Evolutionary conservation across 2,888 invertebrate genomes (phyloP), one percentile per base, ranked within the genome.

Genomic region (Aspidiotus destructor): DNA sequence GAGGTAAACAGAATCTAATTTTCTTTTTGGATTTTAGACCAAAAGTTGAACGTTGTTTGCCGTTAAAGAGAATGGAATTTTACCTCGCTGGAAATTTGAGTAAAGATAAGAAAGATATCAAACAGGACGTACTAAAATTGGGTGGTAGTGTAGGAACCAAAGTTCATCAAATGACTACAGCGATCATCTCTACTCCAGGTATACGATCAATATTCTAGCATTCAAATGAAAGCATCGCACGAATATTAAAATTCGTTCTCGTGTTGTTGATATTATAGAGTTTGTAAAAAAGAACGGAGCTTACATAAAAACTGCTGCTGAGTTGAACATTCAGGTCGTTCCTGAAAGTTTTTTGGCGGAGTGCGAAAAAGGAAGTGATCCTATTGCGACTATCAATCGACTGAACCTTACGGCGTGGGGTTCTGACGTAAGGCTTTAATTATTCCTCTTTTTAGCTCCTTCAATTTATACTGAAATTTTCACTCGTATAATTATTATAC

Each of bases 401-500:
- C 85, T 87, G 76, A 86, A 84, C 71, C 85, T 94, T 72, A 87
- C 88, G 41, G 80, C 84, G 65, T 94, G 94, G 94, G 92, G 92
- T 13, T 84, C 86, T 17, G 89, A 92, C 77, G 87, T 87, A 79
- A 82, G 82, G 48, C 1, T 15, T 48, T 44, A 11, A 28, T 42
- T 68, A 52, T 42, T 17, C 52, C 44, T 7, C 7, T 54, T 17
- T 55, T 6, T 68, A 28, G 8, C 61, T 69, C 53, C 11, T 60
- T 60, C 44, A 17, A 15, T 11, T 40, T 42, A 41, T 40, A 41
- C 44, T n/a, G 54, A 52, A 28, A 55, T 41, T 61, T 9, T 58
- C 28, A 42, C 58, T 63, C 64, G 52, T 62, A 42, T 68, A 62
- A 70, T 58, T 70, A 16, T 48, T 16, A 68, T 44, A 60, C 41